These are phyloP conservation scores for Drosophila repletoides DNA, from an alignment of 1,140 invertebrate species.

Conservation along the genomic window DNA sequence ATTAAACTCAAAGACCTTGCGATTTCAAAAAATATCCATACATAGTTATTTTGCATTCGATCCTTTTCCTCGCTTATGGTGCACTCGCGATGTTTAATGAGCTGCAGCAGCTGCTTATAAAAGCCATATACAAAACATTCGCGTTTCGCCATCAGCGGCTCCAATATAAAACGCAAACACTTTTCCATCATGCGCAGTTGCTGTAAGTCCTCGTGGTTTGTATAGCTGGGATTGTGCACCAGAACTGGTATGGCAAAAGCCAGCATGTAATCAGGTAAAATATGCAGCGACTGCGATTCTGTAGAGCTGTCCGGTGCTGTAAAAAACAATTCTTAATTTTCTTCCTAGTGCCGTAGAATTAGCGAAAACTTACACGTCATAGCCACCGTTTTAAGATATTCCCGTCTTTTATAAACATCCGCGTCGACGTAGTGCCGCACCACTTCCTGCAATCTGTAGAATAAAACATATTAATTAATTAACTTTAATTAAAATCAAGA, in stretches of 20 bases:
- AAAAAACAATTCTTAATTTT: not conserved
- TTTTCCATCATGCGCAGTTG: conserved; percentile 90
- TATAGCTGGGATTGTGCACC: conserved; percentile 94
- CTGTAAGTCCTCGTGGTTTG: conserved; percentile 87
- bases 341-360: not conserved
- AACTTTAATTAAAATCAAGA: no score
- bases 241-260: conserved; percentile 97
- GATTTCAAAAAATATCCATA: conserved; percentile 83
- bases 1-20: not conserved
- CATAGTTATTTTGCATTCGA: conserved; percentile 54
- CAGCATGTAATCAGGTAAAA: conserved; percentile 97
- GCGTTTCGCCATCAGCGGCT: conserved; percentile 95
- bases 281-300: conserved; percentile 91
- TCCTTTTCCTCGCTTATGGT: conserved; percentile 84
- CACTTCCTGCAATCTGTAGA: conserved; percentile 59
- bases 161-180: conserved; percentile 96
- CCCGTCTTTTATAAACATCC: conserved; percentile 94
- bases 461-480: not conserved
- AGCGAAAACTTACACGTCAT: conserved; percentile 72
- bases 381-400: conserved; percentile 93
- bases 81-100: conserved; percentile 96
- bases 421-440: conserved; percentile 81
- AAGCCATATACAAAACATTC: conserved; percentile 98
- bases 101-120: conserved; percentile 95
- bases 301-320: conserved; percentile 67